A percentile compares a stretch with the other conserved stretches of the same genome.
phyloP scores from a whole-genome alignment of 2,113 vertebrate genomes.

The Anhinga rufa region DNA sequence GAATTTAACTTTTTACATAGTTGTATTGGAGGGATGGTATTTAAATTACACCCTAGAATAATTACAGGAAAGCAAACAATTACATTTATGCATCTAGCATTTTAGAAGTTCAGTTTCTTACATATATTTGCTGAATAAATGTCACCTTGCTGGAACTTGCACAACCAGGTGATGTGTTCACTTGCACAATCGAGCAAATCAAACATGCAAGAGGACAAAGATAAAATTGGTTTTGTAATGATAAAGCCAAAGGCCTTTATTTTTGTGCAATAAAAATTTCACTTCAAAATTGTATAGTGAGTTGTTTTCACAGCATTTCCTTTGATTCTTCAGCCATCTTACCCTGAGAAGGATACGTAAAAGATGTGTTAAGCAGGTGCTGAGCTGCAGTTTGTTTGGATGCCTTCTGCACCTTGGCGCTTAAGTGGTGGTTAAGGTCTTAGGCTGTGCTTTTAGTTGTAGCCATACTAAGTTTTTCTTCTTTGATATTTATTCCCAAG shows the following conservation, averaged over 20 bases:
- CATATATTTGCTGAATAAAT: neutral
- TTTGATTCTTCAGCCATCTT: neutral
- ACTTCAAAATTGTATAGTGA: neutral
- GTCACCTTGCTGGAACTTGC: neutral
- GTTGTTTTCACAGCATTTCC: neutral
- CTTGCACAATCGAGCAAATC: slow-evolving; percentile 27
- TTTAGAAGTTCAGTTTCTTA: neutral
- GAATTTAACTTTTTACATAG: neutral
- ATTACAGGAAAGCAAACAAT: neutral
- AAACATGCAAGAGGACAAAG: slow-evolving; percentile 1
- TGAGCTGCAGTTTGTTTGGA: neutral
- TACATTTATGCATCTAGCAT: neutral
- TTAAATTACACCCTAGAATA: neutral
- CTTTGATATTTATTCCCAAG: neutral
- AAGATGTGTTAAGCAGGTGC: neutral
- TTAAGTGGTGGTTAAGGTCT: neutral
- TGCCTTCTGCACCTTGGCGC: neutral
- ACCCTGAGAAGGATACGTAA: neutral
- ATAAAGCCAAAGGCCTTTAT: neutral
- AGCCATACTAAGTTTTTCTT: neutral
- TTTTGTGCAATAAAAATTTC: slow-evolving; percentile 39
- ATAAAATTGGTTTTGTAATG: slow-evolving; percentile 38
- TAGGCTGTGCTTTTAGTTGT: neutral
- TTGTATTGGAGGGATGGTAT: neutral
- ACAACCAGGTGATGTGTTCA: neutral